Evolutionary conservation across 2,113 vertebrate genomes (phyloP).

Genomic region (Varanus komodoensis): DNA sequence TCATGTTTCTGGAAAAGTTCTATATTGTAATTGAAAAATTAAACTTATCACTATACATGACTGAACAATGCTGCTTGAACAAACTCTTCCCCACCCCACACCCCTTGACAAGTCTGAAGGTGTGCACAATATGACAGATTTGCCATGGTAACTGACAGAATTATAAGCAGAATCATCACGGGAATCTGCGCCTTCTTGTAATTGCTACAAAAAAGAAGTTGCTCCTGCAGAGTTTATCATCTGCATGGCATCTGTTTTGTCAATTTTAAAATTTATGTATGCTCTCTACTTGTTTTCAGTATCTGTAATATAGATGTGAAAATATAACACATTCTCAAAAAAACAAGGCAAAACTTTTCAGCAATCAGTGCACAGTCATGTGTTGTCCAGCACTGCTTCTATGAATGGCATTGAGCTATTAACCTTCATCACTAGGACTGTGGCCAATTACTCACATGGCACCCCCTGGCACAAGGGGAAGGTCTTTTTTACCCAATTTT

Average conservation of each 20-base stretch:
- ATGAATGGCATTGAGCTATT: neutral
- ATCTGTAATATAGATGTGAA: neutral
- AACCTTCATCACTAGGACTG: conserved; percentile 24
- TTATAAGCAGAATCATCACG: conserved; percentile 40
- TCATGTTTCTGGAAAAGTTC: conserved; percentile 35
- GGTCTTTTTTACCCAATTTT: no score
- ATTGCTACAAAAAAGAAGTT: conserved; percentile 60
- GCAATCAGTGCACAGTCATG: neutral
- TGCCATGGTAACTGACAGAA: conserved; percentile 67
- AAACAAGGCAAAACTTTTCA: conserved; percentile 15
- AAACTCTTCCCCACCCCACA: conserved; percentile 42
- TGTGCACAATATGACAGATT: conserved; percentile 33
- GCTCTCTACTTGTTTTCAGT: neutral
- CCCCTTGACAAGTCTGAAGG: conserved; percentile 53
- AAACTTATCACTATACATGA: conserved; percentile 61
- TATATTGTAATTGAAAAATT: conserved; percentile 46
- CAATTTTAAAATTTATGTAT: conserved; percentile 32
- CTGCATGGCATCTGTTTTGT: conserved; percentile 64
- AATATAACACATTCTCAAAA: neutral
- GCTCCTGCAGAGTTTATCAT: conserved; percentile 60
- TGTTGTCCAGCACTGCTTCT: conserved; percentile 52
- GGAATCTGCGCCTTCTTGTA: conserved; percentile 57
- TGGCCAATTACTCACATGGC: neutral
- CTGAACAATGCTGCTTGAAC: conserved; percentile 66
- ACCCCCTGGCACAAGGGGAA: no score